Evolutionary conservation across 2,113 vertebrate species (phyloP), one percentile per base, ranked within the genome.

Genomic region (Barnardius zonarius): DNA sequence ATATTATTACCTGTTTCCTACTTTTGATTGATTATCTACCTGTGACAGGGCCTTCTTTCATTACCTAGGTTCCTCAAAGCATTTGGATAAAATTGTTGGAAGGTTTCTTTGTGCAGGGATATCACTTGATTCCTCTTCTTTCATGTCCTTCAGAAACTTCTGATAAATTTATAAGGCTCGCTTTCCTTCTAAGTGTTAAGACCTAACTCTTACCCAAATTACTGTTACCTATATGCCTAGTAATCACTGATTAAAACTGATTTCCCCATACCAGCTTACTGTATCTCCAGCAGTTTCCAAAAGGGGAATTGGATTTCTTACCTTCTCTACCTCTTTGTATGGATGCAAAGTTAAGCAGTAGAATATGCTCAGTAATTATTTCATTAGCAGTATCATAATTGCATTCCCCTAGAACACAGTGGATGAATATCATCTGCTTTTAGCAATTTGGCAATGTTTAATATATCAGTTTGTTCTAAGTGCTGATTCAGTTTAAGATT

Each of bases 401-500:
- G 2, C 55, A 82, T 78, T 84, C 51, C 35, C 22, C 54, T 86
- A 67, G 74, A 93, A 78, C 51, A 79, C 49, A 70, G 61, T 54
- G 37, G 64, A 55, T 31, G 81, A 90, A 63, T 74, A 63, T 80
- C 54, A 66, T 96, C 94, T 93, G 64, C 61, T 88, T 33, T 86
- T 81, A 86, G 74, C 57, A 52, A 55, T 86, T 68, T 89, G 77
- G 33, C 48, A 55, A 14, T 48, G 66, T 76, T 93, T 89, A 55
- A 69, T 73, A 5, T 64, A 87, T 79, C 48, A 43, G 43, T 84
- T 86, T 85, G 76, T 93, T 88, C 54, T 92, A 83, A 86, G 31
- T 35, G 9, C 66, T 91, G 83, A 87, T 95, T 93, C 77, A 78
- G 35, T 91, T 97, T 87, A 86, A 90, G 62, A 62, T 48, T 79